Percentiles rank a stretch among this genome's conserved stretches.
These are phyloP conservation scores for Ceratina calcarata DNA, from an alignment of 1,140 invertebrate species.

Conservation along the genomic window DNA sequence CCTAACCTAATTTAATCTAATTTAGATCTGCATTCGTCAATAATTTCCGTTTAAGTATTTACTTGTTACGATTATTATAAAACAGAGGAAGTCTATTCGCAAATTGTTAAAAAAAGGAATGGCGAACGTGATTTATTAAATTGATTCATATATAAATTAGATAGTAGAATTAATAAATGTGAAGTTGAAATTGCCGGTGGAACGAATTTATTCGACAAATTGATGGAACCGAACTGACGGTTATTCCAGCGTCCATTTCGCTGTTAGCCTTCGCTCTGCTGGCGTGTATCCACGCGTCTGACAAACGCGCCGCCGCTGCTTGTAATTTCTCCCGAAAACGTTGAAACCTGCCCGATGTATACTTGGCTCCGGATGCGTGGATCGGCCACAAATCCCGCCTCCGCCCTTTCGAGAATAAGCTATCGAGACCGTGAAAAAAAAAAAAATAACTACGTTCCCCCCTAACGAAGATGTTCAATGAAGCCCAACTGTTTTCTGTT, in stretches of 20 bases:
- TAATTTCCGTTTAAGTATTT: too few species aligned
- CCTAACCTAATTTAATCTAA: too few species aligned
- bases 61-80: too few species aligned
- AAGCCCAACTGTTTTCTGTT: too few species aligned
- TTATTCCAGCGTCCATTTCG: slow-evolving; percentile 43
- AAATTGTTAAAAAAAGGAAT: too few species aligned
- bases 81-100: too few species aligned
- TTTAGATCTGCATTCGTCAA: too few species aligned
- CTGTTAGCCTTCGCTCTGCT: not conserved
- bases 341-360: slow-evolving; percentile 3
- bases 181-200: slow-evolving; percentile 35
- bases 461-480: too few species aligned
- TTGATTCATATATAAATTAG: too few species aligned
- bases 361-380: slow-evolving; percentile 1
- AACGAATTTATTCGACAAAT: slow-evolving; percentile 51
- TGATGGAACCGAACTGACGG: slow-evolving; percentile 45
- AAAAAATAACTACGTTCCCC: too few species aligned
- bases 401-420: not conserved
- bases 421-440: slow-evolving; percentile 30
- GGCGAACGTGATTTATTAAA: too few species aligned
- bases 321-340: slow-evolving; percentile 43
- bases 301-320: slow-evolving; percentile 15
- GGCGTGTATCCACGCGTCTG: slow-evolving; percentile 21
- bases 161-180: too few species aligned
- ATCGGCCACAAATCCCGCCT: not conserved